phyloP scores from a whole-genome alignment of 2,113 vertebrate genomes.

The Lathamus discolor region DNA sequence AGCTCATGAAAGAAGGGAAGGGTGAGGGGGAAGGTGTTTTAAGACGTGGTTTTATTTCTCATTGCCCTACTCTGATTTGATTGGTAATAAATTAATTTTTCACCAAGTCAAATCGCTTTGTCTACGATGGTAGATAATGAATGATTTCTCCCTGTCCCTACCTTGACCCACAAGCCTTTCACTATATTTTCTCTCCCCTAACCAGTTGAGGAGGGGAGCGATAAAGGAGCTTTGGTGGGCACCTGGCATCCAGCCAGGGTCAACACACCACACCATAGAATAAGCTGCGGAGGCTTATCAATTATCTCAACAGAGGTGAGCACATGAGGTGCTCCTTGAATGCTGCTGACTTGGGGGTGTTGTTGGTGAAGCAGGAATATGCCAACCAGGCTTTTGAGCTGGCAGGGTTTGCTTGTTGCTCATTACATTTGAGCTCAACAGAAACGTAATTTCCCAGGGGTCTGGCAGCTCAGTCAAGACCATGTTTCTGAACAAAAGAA shows the following conservation, averaged over 20 bases:
- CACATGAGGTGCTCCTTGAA: neutral
- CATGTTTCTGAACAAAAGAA: neutral
- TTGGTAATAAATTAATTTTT: neutral
- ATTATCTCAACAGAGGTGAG: neutral
- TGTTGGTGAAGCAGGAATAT: neutral
- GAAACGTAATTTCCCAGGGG: constrained; percentile 16
- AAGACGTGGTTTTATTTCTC: neutral
- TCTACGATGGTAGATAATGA: neutral
- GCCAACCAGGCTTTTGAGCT: neutral
- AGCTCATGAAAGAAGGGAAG: neutral
- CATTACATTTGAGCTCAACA: neutral
- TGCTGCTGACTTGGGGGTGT: neutral
- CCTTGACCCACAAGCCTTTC: neutral
- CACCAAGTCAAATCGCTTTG: neutral
- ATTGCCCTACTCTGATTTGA: neutral
- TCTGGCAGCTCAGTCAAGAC: constrained; percentile 14
- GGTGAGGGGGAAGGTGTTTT: neutral
- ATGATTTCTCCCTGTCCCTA: neutral
- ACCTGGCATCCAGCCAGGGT: neutral
- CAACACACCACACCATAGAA: neutral
- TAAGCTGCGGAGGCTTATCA: neutral
- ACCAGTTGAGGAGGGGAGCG: neutral
- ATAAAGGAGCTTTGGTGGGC: neutral
- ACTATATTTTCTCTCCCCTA: neutral
- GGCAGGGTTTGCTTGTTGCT: neutral